phyloP scores from a whole-genome alignment of 2,888 invertebrate species.

The Cylloceria caligata region DNA sequence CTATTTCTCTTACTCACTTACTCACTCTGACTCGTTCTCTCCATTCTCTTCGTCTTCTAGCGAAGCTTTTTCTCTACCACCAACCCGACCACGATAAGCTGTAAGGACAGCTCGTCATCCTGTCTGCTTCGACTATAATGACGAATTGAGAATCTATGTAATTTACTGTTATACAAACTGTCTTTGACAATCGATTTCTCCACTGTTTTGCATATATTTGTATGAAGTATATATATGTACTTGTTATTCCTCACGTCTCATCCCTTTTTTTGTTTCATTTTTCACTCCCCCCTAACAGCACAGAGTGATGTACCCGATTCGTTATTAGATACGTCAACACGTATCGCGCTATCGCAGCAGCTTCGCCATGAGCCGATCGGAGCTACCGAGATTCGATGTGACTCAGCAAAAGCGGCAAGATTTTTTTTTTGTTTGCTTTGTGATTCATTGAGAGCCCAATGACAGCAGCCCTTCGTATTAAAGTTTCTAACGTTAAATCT shows the following conservation, averaged over 20 bases:
- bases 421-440: conserved; percentile 37
- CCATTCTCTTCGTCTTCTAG: conserved; percentile 32
- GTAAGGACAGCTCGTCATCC: conserved; percentile 44
- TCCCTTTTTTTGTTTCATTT: conserved; percentile 47
- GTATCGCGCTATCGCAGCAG: conserved; percentile 42
- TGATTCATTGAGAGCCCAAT: conserved; percentile 37
- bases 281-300: background rate
- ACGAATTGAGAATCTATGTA: conserved; percentile 57
- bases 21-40: conserved; percentile 38
- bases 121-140: conserved; percentile 43
- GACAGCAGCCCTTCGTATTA: conserved; percentile 27
- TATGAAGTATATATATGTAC: conserved; percentile 6
- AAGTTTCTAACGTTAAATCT: conserved; percentile 11
- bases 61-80: conserved; percentile 46
- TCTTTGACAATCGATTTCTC: conserved; percentile 26
- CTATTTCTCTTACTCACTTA: too few relatives aligned
- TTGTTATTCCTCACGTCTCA: conserved; percentile 50
- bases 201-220: conserved; percentile 1
- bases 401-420: conserved; percentile 51
- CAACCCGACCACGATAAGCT: conserved; percentile 46
- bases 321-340: conserved; percentile 37
- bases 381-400: conserved; percentile 47
- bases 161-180: conserved; percentile 22
- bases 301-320: conserved; percentile 50
- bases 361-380: conserved; percentile 25